phyloP scores from a whole-genome alignment of 2,113 vertebrate species.

The Nannobrachium achirus region DNA sequence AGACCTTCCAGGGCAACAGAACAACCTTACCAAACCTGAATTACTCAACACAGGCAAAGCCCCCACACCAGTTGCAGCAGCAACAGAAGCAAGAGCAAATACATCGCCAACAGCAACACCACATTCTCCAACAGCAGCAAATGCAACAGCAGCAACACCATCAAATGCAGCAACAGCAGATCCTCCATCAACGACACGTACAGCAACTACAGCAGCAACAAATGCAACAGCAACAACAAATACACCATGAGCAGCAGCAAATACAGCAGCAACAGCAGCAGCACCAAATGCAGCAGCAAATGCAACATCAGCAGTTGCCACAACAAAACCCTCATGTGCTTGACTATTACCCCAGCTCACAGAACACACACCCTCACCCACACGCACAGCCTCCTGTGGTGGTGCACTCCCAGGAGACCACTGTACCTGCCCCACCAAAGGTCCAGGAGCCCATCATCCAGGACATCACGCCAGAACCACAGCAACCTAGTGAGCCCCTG shows the following conservation, averaged over 20 bases:
- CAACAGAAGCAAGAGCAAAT: slow-evolving; percentile 80
- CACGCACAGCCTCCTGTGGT: slow-evolving; percentile 77
- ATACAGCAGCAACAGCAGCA: slow-evolving; percentile 80
- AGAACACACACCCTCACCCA: slow-evolving; percentile 60
- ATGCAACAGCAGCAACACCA: slow-evolving; percentile 75
- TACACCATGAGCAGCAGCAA: slow-evolving; percentile 83
- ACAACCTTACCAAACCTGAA: slow-evolving; percentile 77
- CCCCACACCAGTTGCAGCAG: slow-evolving; percentile 71
- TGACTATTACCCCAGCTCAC: slow-evolving; percentile 65
- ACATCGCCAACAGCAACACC: slow-evolving; percentile 68
- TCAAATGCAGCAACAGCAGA: slow-evolving; percentile 63
- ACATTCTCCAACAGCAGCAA: slow-evolving; percentile 80
- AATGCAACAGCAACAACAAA: slow-evolving; percentile 53
- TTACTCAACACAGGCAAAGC: slow-evolving; percentile 68
- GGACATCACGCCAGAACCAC: slow-evolving; percentile 79
- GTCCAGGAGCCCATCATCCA: slow-evolving; percentile 81
- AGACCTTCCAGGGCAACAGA: slow-evolving; percentile 85
- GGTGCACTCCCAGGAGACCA: slow-evolving; percentile 84
- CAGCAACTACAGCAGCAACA: slow-evolving; percentile 65
- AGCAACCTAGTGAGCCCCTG: slow-evolving; percentile 77
- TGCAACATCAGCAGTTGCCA: slow-evolving; percentile 80
- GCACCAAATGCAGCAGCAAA: slow-evolving; percentile 52
- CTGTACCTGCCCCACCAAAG: slow-evolving; percentile 78
- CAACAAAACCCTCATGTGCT: slow-evolving; percentile 75
- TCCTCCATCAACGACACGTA: slow-evolving; percentile 69